Base-by-base conservation (phyloP, 1,140 invertebrate species). In the Procambarus clarkii region DNA sequence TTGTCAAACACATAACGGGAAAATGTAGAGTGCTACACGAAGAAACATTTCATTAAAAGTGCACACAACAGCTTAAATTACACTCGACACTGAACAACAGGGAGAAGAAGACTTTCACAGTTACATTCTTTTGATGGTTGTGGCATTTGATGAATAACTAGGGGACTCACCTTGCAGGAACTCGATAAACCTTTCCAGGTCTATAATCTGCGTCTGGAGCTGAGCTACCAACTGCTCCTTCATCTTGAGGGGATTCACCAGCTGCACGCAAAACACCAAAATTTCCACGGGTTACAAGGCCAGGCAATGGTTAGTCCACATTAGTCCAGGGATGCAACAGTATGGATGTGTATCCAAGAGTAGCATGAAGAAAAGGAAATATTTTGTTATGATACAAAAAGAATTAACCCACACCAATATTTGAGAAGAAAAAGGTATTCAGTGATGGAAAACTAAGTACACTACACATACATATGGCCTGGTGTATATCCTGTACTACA, bases 151-250 rank as follows among this genome's bases (percentile, higher is more conserved):
- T 64, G 18, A 11, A 64, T 64, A 64, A 2, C 13, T 64, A 64
- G 13, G 24, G 13, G 24, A 11, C 69, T 81, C 71, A 94, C 97
- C 97, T 96, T 99, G 99, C 87, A 99, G 95, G 94, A 99, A 98
- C 93, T 97, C 96, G 93, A 99, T 99, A 94, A 99, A 99, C 91
- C 98, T 96, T 94, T 99, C 99, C 94, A 99, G 96, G 95, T 99
- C 99, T 78, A 97, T 96, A 80, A 99, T 98, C 95, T 99, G 99
- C 13, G 98, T 98, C 95, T 99, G 99, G 13, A 99, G 95, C 94
- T 99, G 99, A 60, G 95, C 96, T 5, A 99, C 98, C 34, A 99
- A 94, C 94, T 99, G 97, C 94, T 99, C 98, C 95, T 99, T 99
- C 95, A 99, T 98, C 94, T 98, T 97, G 89, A 98, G 96, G 15